Base-by-base conservation (phyloP, 2,888 invertebrate species). In the Ophioninae sp. region DNA sequence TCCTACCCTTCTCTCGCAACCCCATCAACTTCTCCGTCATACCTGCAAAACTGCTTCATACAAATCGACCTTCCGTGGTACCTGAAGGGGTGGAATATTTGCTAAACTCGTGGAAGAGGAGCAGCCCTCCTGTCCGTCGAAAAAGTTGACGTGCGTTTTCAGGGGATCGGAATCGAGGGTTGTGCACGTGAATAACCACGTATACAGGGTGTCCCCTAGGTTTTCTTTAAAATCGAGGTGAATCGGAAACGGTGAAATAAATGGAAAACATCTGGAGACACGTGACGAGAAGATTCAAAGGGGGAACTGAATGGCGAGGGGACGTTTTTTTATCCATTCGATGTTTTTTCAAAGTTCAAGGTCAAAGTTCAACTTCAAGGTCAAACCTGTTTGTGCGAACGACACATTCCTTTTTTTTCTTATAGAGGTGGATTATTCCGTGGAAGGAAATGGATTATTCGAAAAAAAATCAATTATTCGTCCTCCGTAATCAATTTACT, bases 51-150 rank as follows among this genome's bases (percentile, higher is more conserved):
- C n/a, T 64, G 56, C 39, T 58, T 44, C 23, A 76, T 81, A 72
- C 74, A 64, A 81, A 63, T 65, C 72, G 51, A 81, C 72, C 63
- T 81, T 81, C 37, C 74, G 23, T 58, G 73, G 79, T 68, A 75
- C 37, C 61, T 67, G 63, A 72, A 81, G 79, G 67, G 72, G 51
- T 44, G 61, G 81, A 78, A 79, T 79, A 84, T 79, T 81, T 58
- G 75, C 30, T 63, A 72, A 76, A 75, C 75, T 58, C 71, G 51
- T 17, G 64, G 56, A 65, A 71, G 10, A 41, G 41, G 51, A 13
- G 51, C 51, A 64, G 39, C 39, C 56, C 58, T 69, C 63, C 75
- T 76, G 67, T 84, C 75, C 68, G 51, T 65, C 61, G 67, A 81
- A 81, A 79, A 75, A 74, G 79, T 72, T 79, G 51, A 51, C 51